Evolutionary conservation across 2,113 vertebrate genomes (phyloP), one percentile per base, ranked within the genome.

Genomic region (Donacobius atricapilla): DNA sequence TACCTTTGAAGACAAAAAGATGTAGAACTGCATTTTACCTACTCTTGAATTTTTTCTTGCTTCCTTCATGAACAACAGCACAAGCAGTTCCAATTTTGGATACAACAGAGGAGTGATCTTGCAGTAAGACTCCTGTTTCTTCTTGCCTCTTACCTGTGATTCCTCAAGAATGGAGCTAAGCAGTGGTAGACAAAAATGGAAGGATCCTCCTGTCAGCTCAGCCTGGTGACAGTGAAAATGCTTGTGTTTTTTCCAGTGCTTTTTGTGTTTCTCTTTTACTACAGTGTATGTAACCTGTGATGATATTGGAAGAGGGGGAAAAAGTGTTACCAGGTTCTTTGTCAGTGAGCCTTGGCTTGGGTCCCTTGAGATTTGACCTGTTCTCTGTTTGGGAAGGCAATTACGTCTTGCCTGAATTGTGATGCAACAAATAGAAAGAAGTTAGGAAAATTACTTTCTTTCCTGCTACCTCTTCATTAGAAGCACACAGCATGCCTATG

Each of bases 401-500:
- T 37, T 78, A n/a, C 84, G 94, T 88, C 42, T 92, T 93, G 54
- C 31, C 30, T 64, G 18, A 2, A 4, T 68, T 82, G 48, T 44
- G 69, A 60, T 61, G 65, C 37, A 87, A 60, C 31, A 89, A 83
- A 73, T 53, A 57, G 28, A 42, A 48, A 89, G 77, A 87, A 84
- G 4, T 37, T 37, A 33, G 42, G 63, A 88, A 90, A 83, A 79
- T 63, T 0, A 23, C 13, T 50, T 18, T 33, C 30, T 24, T 7
- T 19, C 6, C 11, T 30, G 30, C 10, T 2, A 3, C 10, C 23
- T 48, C 8, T 42, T 48, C 17, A 39, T 73, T 86, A n/a, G 37
- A 40, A 88, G 51, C 28, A 37, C 0, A 0, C n/a, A 27, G 33
- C 20, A 6, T 42, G 47, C 63, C 30, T 76, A 0, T 10, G 2